Conservation (phyloP, 2,888 invertebrate species). For the Cephalotes varians region DNA sequence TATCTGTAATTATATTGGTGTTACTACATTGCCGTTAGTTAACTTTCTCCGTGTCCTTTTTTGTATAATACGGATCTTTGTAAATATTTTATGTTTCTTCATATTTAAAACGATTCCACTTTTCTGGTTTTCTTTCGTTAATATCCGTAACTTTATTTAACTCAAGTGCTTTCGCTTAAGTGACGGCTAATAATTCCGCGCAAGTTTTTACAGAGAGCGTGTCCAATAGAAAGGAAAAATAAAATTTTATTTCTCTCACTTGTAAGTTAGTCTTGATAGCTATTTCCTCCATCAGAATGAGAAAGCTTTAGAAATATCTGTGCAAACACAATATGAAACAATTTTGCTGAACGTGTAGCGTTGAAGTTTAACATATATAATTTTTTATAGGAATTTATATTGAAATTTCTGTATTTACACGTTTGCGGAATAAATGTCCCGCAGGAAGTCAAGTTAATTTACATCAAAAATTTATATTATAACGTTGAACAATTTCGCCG, state of each 20-base stretch:
- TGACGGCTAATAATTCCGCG: slow-evolving; percentile 35
- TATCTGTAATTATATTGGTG: slow-evolving; percentile 18
- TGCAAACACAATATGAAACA: slow-evolving; percentile 2
- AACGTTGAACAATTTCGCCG: neutral
- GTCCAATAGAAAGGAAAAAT: slow-evolving; percentile 33
- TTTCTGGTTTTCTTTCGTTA: slow-evolving; percentile 14
- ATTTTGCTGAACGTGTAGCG: neutral
- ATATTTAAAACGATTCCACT: neutral
- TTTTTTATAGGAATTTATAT: slow-evolving; percentile 17
- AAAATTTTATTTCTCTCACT: slow-evolving; percentile 22
- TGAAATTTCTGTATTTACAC: slow-evolving; percentile 1
- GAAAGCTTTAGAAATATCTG: neutral
- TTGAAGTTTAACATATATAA: neutral
- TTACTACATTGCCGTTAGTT: neutral
- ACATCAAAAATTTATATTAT: slow-evolving; percentile 21
- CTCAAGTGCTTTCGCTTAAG: slow-evolving; percentile 15
- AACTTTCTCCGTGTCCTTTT: neutral
- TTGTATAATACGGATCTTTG: neutral
- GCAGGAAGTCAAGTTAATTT: slow-evolving; percentile 18
- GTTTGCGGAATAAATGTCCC: slow-evolving; percentile 9
- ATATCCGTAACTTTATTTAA: slow-evolving; percentile 19
- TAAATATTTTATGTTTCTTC: slow-evolving; percentile 32
- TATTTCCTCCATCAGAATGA: slow-evolving; percentile 15
- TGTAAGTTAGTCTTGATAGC: slow-evolving; percentile 30
- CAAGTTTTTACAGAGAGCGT: slow-evolving; percentile 9